These are phyloP conservation scores for Arrhamphus sclerolepis DNA, from an alignment of 2,797 vertebrate species.

Conservation along the genomic window DNA sequence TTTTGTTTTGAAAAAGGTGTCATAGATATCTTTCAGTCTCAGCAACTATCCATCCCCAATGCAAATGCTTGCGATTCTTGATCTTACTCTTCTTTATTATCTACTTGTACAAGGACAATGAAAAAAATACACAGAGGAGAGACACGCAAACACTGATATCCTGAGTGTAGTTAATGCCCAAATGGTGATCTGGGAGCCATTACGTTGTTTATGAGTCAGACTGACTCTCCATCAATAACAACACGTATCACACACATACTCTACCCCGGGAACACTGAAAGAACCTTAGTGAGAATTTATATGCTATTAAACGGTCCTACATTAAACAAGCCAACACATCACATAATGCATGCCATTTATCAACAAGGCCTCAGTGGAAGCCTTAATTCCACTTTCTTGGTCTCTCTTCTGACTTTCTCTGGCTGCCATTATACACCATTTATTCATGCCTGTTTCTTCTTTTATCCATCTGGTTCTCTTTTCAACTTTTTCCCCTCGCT, in stretches of 20 bases:
- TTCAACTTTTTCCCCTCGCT: constrained; percentile 23
- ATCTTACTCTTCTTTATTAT: constrained; percentile 4
- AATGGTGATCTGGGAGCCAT: constrained; percentile 65
- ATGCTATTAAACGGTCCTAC: constrained; percentile 65
- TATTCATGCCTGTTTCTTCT: constrained; percentile 44
- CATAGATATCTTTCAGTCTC: not conserved
- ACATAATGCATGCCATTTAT: constrained; percentile 65
- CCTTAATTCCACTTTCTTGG: constrained; percentile 43
- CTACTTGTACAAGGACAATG: constrained; percentile 33
- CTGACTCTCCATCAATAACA: constrained; percentile 67
- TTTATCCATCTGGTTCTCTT: constrained; percentile 64
- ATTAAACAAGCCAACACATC: constrained; percentile 69
- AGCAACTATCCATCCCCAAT: too few species aligned
- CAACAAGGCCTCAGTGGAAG: constrained; percentile 54
- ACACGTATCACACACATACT: constrained; percentile 60
- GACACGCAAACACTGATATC: constrained; percentile 47
- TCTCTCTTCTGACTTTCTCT: constrained; percentile 38
- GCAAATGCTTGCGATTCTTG: too few species aligned
- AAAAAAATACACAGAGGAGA: constrained; percentile 29
- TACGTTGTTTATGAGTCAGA: constrained; percentile 68
- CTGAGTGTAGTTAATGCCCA: constrained; percentile 36
- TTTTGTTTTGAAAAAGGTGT: too few species aligned
- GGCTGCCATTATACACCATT: constrained; percentile 47
- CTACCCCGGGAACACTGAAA: constrained; percentile 35
- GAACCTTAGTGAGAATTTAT: constrained; percentile 67